These are phyloP conservation scores for Megamerina dolium DNA, from an alignment of 2,888 invertebrate genomes.

Conservation along the genomic window DNA sequence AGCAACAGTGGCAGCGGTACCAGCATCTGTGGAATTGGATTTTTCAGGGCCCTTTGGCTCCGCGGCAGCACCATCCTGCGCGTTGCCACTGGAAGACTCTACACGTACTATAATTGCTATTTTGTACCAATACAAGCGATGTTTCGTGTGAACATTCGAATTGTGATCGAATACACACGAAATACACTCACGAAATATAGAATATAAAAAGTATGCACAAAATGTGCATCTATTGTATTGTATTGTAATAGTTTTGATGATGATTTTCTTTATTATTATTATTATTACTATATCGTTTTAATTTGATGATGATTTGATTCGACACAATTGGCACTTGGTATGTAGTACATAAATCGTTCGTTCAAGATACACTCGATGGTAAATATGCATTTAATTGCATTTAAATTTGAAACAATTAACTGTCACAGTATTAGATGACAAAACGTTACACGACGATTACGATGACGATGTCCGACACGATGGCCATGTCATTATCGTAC, in stretches of 20 bases:
- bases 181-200: constrained; percentile 9
- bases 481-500: no score
- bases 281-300: no score
- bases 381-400: no score
- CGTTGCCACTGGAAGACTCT: constrained; percentile 36
- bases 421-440: no score
- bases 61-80: constrained; percentile 33
- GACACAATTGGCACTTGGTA: no score
- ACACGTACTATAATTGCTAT: constrained; percentile 42
- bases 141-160: constrained; percentile 24
- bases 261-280: no score
- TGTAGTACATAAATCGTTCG: no score
- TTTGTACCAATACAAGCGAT: constrained; percentile 24
- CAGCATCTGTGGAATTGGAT: constrained; percentile 22
- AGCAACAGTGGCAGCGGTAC: constrained; percentile 16
- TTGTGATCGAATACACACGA: constrained; percentile 21
- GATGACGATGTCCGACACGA: no score
- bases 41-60: constrained; percentile 18
- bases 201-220: background rate
- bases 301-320: no score
- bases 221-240: background rate
- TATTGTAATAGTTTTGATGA: background rate
- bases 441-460: no score
- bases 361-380: no score
- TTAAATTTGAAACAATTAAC: no score